phyloP scores from a whole-genome alignment of 2,888 invertebrate genomes.

The Tillus elongatus region DNA sequence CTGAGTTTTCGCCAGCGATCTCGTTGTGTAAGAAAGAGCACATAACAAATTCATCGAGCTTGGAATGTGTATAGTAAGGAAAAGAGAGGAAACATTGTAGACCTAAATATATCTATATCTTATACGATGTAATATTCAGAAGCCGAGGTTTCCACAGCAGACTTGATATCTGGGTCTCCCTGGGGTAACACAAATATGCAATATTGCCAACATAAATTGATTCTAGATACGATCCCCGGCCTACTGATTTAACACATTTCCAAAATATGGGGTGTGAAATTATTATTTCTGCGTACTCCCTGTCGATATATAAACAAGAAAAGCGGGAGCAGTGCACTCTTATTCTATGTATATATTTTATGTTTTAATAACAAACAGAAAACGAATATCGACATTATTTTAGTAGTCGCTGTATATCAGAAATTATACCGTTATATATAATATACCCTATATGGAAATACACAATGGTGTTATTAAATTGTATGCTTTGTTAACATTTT shows the following conservation, averaged over 20 bases:
- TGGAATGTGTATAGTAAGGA: conserved; percentile 10
- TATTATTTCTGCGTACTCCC: conserved; percentile 29
- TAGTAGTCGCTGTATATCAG: no score
- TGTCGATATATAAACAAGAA: conserved; percentile 1
- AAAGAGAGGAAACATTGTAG: conserved; percentile 14
- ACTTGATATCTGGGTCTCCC: conserved; percentile 35
- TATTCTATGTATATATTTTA: no score
- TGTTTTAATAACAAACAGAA: no score
- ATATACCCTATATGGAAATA: no score
- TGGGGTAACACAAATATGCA: conserved; percentile 43
- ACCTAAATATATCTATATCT: conserved; percentile 21
- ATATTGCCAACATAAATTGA: conserved; percentile 44
- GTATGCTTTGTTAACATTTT: no score
- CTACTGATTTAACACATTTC: conserved; percentile 40
- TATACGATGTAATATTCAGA: conserved; percentile 30
- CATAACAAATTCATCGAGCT: no score
- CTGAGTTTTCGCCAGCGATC: no score
- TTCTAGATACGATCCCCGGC: conserved; percentile 39
- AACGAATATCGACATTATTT: no score
- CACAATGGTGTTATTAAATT: no score
- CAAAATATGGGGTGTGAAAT: conserved; percentile 34
- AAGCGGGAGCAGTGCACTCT: no score
- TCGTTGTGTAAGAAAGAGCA: no score
- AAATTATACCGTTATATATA: no score
- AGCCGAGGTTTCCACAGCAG: conserved; percentile 31